These are phyloP conservation scores for Ypsolopha scabrella DNA, from an alignment of 2,888 invertebrate genomes.

Conservation along the genomic window DNA sequence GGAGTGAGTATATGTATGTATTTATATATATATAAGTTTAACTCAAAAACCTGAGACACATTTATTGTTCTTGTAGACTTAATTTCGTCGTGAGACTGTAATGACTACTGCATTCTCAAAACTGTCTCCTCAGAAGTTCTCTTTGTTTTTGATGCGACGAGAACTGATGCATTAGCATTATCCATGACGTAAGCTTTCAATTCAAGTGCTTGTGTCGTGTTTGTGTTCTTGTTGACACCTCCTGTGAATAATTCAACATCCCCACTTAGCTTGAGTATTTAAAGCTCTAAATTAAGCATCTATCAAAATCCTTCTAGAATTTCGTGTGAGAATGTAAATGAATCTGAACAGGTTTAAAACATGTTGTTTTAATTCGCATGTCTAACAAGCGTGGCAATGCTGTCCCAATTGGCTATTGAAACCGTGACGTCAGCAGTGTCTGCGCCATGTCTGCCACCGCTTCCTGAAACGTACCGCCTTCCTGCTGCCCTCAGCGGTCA, in stretches of 20 bases:
- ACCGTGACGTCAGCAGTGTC: slow-evolving; percentile 53
- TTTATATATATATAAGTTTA: too few relatives aligned
- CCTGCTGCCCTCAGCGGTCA: slow-evolving; percentile 28
- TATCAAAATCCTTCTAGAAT: too few relatives aligned
- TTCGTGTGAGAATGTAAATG: too few relatives aligned
- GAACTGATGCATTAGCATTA: slow-evolving; percentile 12
- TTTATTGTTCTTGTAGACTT: neutral
- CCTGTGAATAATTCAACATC: neutral
- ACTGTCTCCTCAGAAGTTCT: slow-evolving; percentile 6
- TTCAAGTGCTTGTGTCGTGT: slow-evolving; percentile 5
- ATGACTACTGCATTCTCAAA: slow-evolving; percentile 7
- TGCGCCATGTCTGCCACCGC: slow-evolving; percentile 55
- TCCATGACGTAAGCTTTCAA: slow-evolving; percentile 11
- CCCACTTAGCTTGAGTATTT: too few relatives aligned
- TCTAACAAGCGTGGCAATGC: slow-evolving; percentile 11
- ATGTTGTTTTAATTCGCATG: too few relatives aligned
- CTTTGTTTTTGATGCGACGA: slow-evolving; percentile 12
- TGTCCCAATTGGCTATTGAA: slow-evolving; percentile 50
- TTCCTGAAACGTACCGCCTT: slow-evolving; percentile 60
- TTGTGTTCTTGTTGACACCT: slow-evolving; percentile 3
- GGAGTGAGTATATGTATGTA: too few relatives aligned
- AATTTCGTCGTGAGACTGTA: slow-evolving; percentile 9
- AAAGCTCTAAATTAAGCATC: too few relatives aligned
- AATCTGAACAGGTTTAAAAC: too few relatives aligned
- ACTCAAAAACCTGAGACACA: neutral